Conservation (phyloP, 2,797 vertebrate species). For the Pangasius mekongensis region DNA sequence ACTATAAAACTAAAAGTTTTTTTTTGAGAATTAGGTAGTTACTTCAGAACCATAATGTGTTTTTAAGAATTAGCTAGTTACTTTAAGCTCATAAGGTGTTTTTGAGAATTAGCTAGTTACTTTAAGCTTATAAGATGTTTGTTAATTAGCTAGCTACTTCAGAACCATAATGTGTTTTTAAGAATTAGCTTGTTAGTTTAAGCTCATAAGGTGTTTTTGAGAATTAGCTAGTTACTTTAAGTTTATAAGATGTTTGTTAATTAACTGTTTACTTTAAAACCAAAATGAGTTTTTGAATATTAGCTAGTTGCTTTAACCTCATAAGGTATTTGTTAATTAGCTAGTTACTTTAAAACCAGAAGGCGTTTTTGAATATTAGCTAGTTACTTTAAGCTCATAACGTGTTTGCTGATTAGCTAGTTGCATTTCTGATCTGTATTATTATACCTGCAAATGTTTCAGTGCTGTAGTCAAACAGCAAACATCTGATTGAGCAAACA, state of each 20-base stretch:
- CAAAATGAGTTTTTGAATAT: neutral
- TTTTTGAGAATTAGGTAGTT: neutral
- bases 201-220: neutral
- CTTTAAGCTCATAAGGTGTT: neutral
- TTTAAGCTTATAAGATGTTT: neutral
- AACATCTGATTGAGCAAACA: neutral
- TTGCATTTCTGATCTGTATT: neutral
- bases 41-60: neutral
- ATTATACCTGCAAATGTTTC: neutral
- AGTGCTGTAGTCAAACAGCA: neutral
- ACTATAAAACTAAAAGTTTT: neutral
- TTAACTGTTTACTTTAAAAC: neutral
- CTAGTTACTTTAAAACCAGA: neutral
- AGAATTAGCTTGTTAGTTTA: no score
- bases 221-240: neutral
- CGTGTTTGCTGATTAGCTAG: neutral
- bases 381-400: neutral
- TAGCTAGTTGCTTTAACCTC: neutral
- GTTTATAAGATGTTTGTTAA: neutral
- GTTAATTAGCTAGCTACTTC: neutral
- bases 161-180: neutral
- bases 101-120: neutral
- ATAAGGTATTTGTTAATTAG: neutral
- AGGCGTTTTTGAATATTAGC: neutral
- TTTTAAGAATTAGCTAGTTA: neutral